Percentiles rank a stretch among this genome's conserved stretches.
Evolutionary conservation across 2,797 vertebrate species (phyloP).

Genomic region (Anniella stebbinsi): DNA sequence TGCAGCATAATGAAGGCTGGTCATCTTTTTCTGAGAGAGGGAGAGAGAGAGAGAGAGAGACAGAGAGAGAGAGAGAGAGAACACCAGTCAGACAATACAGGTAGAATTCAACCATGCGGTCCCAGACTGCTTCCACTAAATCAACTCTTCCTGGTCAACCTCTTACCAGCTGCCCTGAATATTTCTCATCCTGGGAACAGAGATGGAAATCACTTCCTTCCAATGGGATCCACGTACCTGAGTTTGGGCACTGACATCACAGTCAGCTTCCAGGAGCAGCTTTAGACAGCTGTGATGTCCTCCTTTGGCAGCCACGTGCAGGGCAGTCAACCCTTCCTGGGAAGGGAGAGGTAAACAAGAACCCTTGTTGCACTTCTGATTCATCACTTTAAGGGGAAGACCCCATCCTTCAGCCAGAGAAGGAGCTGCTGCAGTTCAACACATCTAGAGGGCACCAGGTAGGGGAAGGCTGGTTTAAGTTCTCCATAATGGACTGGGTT

Average conservation of each 20-base stretch:
- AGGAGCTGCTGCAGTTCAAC: neutral
- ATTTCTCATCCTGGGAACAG: neutral
- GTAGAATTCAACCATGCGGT: too few relatives aligned
- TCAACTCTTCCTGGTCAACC: too few relatives aligned
- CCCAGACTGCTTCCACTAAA: neutral
- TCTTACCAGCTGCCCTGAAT: neutral
- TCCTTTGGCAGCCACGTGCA: conserved; percentile 86
- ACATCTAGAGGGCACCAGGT: too few relatives aligned
- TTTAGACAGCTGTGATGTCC: conserved; percentile 80
- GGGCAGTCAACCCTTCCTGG: conserved; percentile 86
- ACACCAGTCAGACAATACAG: neutral
- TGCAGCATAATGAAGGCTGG: conserved; percentile 86
- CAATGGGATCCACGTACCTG: conserved; percentile 72
- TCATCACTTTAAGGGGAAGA: too few relatives aligned
- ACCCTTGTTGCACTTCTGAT: neutral
- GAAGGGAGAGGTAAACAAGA: neutral
- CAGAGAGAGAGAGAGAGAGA: conserved; percentile 24
- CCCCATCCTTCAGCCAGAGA: neutral
- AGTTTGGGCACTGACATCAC: conserved; percentile 82
- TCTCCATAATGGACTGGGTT: neutral
- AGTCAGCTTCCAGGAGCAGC: conserved; percentile 83
- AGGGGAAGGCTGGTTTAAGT: neutral
- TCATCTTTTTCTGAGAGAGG: conserved; percentile 83
- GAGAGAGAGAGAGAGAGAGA: neutral
- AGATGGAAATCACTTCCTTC: neutral